These are phyloP conservation scores for Suillia variegata DNA, from an alignment of 2,888 invertebrate genomes.

Conservation along the genomic window DNA sequence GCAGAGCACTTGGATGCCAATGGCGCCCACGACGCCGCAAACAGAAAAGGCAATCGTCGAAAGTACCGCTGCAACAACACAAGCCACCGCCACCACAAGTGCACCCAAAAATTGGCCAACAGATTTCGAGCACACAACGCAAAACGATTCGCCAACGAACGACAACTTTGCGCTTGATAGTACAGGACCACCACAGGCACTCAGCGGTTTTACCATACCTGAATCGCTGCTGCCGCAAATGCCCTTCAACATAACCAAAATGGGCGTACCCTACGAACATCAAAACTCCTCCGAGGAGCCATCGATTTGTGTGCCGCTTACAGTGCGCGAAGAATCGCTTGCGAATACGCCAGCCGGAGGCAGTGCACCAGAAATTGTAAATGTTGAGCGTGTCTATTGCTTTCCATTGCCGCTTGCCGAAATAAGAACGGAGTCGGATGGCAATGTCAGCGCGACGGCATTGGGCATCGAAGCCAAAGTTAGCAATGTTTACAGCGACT, in stretches of 20 bases:
- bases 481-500: not conserved
- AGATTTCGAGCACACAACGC: slow-evolving; percentile 34
- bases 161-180: not conserved
- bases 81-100: slow-evolving; percentile 8
- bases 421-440: too few relatives aligned
- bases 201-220: slow-evolving; percentile 43
- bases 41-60: not conserved
- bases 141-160: not conserved
- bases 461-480: not conserved
- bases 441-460: not conserved
- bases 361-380: slow-evolving; percentile 33
- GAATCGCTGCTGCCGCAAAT: slow-evolving; percentile 39
- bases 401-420: slow-evolving; percentile 45
- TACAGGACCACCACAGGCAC: slow-evolving; percentile 39
- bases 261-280: slow-evolving; percentile 48
- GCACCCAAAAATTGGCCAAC: slow-evolving; percentile 43
- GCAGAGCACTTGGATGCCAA: slow-evolving; percentile 41
- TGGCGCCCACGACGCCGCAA: slow-evolving; percentile 29
- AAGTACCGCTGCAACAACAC: slow-evolving; percentile 20
- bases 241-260: slow-evolving; percentile 47
- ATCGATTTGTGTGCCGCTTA: slow-evolving; percentile 49
- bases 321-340: slow-evolving; percentile 41
- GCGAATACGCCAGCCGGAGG: too few relatives aligned
- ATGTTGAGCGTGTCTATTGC: slow-evolving; percentile 49
- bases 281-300: slow-evolving; percentile 47